Conservation (phyloP, 1,140 invertebrate genomes). For the Drosophila mojavensis region DNA sequence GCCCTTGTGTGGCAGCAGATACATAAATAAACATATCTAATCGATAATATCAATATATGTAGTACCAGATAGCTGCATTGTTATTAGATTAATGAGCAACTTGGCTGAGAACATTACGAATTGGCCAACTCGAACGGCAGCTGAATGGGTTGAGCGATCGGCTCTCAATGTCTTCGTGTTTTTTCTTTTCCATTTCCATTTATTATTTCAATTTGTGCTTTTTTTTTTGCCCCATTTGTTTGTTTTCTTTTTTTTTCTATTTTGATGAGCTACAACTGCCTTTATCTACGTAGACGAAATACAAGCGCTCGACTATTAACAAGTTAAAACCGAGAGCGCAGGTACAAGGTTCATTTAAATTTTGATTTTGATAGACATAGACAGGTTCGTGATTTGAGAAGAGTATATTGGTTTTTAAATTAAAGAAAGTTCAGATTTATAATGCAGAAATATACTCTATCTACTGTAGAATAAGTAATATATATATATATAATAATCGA, state of each 20-base stretch:
- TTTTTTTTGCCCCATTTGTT: too few relatives aligned
- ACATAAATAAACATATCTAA: slow-evolving; percentile 28
- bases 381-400: too few relatives aligned
- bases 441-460: too few relatives aligned
- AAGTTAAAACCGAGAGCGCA: slow-evolving; percentile 5
- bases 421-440: too few relatives aligned
- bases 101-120: slow-evolving; percentile 17
- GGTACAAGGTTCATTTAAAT: slow-evolving; percentile 25
- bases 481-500: too few relatives aligned
- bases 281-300: slow-evolving; percentile 24
- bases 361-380: slow-evolving; percentile 1
- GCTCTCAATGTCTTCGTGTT: slow-evolving; percentile 2
- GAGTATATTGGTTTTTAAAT: too few relatives aligned
- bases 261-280: slow-evolving; percentile 22
- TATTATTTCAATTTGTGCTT: background rate
- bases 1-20: background rate
- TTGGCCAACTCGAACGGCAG: background rate
- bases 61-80: slow-evolving; percentile 7
- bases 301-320: slow-evolving; percentile 2
- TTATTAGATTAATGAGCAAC: slow-evolving; percentile 24
- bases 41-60: slow-evolving; percentile 21
- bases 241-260: too few relatives aligned
- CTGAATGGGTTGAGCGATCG: slow-evolving; percentile 25
- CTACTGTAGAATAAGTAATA: too few relatives aligned
- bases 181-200: background rate